Conservation (phyloP, 2,888 invertebrate species). For the Eristalis intricaria region DNA sequence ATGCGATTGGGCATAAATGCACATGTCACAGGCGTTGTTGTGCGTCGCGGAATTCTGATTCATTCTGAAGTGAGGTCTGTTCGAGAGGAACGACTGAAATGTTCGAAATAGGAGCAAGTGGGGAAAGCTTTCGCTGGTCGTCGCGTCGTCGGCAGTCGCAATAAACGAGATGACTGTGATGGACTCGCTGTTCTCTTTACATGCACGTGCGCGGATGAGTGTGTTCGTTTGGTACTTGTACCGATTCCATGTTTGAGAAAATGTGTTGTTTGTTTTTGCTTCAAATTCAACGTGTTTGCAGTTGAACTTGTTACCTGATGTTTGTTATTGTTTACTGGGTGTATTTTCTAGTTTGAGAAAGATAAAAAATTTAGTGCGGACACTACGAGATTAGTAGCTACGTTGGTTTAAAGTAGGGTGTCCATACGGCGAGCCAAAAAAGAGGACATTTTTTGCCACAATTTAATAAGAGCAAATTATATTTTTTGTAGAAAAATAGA, state of each 20-base stretch:
- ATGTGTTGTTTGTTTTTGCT: background rate
- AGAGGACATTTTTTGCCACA: too few relatives aligned
- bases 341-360: too few relatives aligned
- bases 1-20: background rate
- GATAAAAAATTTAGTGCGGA: too few relatives aligned
- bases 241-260: background rate
- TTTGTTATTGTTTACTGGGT: background rate
- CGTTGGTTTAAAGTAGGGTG: too few relatives aligned
- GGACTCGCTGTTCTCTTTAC: background rate
- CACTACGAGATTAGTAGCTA: too few relatives aligned
- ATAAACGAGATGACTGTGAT: slow-evolving; percentile 33
- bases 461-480: too few relatives aligned
- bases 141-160: slow-evolving; percentile 13
- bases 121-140: slow-evolving; percentile 58
- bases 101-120: slow-evolving; percentile 62
- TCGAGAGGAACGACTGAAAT: background rate
- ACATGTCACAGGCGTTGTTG: background rate
- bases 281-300: background rate
- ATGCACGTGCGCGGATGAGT: background rate
- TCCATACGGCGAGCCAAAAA: too few relatives aligned
- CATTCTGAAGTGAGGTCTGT: background rate
- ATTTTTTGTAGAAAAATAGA: too few relatives aligned
- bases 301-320: background rate
- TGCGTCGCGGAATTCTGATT: background rate
- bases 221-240: background rate